Conservation (phyloP, 1,140 invertebrate species). For the Luehdorfia chinensis region DNA sequence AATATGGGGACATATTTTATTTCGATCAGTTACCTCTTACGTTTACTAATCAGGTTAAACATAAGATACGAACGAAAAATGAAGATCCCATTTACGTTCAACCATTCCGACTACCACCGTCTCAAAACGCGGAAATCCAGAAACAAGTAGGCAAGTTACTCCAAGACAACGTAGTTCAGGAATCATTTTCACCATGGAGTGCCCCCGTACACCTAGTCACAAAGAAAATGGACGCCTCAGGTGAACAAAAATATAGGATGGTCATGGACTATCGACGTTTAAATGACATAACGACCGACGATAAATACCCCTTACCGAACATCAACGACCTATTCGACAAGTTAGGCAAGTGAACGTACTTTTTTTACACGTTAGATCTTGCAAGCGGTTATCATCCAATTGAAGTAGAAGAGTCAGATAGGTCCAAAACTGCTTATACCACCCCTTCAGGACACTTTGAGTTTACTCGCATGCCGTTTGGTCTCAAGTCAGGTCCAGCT, state of each 20-base stretch:
- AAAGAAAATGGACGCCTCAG: constrained; percentile 12
- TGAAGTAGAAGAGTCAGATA: constrained; percentile 17
- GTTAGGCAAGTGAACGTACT: too few relatives aligned
- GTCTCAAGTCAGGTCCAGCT: constrained; percentile 20
- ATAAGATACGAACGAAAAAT: constrained; percentile 21
- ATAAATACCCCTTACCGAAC: constrained; percentile 21
- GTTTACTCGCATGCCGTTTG: constrained; percentile 23
- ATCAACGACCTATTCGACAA: too few relatives aligned
- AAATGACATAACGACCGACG: constrained; percentile 22
- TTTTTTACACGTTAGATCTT: constrained; percentile 25
- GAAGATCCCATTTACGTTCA: constrained; percentile 23
- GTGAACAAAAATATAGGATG: constrained; percentile 16
- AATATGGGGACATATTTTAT: constrained; percentile 35
- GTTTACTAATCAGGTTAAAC: constrained; percentile 26
- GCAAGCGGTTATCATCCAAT: constrained; percentile 24
- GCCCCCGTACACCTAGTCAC: constrained; percentile 5
- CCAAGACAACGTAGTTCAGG: neutral
- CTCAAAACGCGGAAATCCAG: constrained; percentile 22
- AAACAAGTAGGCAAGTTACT: constrained; percentile 2
- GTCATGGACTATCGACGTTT: too few relatives aligned
- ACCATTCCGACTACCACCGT: constrained; percentile 16
- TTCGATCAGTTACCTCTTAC: constrained; percentile 24
- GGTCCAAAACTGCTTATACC: constrained; percentile 21
- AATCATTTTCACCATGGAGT: neutral
- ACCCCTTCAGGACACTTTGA: constrained; percentile 17